These are phyloP conservation scores for Thecophora atra DNA, from an alignment of 2,888 invertebrate genomes.

Conservation along the genomic window DNA sequence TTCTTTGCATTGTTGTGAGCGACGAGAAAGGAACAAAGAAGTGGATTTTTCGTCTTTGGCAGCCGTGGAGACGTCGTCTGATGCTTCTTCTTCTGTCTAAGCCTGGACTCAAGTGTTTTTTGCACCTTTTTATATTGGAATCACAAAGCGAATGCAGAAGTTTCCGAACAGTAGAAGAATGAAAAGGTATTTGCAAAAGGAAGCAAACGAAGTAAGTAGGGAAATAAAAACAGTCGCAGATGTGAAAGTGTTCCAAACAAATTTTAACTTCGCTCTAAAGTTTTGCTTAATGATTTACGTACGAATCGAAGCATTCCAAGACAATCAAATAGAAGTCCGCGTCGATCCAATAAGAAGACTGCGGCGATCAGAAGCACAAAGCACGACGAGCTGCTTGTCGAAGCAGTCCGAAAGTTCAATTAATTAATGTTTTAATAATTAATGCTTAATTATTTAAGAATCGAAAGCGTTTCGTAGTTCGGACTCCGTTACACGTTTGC, in stretches of 20 bases:
- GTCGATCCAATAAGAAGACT: too few relatives aligned
- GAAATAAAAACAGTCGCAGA: not conserved
- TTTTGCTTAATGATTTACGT: not conserved
- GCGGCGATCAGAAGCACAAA: too few relatives aligned
- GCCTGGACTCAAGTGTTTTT: conserved; percentile 7
- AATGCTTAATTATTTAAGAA: not conserved
- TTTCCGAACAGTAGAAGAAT: conserved; percentile 21
- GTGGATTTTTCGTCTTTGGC: conserved; percentile 29
- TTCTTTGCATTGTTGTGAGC: conserved; percentile 26
- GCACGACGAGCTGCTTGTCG: too few relatives aligned
- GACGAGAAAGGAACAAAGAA: conserved; percentile 25
- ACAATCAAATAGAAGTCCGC: too few relatives aligned
- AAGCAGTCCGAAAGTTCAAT: too few relatives aligned
- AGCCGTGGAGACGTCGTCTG: conserved; percentile 8
- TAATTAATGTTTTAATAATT: too few relatives aligned
- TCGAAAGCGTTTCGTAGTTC: not conserved
- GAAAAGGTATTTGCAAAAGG: too few relatives aligned
- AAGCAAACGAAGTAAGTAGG: too few relatives aligned
- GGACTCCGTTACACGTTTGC: conserved; percentile 5
- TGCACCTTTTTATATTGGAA: conserved; percentile 21
- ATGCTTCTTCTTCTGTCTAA: conserved; percentile 12
- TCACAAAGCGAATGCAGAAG: conserved; percentile 28
- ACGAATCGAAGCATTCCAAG: not conserved
- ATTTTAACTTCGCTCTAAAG: conserved; percentile 12
- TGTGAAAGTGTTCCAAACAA: conserved; percentile 11